Evolutionary conservation across 2,113 vertebrate species (phyloP).

Genomic region (Picathartes gymnocephalus): DNA sequence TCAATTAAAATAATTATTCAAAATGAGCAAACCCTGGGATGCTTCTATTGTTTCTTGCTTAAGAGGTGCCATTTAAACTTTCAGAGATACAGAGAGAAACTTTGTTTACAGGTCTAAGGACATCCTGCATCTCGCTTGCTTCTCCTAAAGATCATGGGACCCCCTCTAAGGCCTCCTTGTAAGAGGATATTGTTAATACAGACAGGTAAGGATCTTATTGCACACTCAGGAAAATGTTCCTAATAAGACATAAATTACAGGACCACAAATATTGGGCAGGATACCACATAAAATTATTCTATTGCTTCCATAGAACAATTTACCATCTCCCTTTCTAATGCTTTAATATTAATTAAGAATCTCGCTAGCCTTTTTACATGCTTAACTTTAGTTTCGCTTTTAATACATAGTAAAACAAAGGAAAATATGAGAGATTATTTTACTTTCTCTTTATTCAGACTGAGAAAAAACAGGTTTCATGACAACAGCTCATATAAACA

Average conservation of each 20-base stretch:
- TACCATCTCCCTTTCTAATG: background rate
- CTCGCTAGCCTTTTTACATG: background rate
- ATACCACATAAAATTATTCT: background rate
- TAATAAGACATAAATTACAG: background rate
- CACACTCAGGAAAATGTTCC: background rate
- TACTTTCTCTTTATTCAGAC: background rate
- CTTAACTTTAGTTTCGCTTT: background rate
- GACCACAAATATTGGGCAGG: background rate
- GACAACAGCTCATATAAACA: background rate
- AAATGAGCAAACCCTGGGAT: background rate
- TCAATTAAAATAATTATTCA: constrained; percentile 10
- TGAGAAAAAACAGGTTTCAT: background rate
- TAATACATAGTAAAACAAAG: background rate
- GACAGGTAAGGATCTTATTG: background rate
- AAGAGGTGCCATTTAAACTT: background rate
- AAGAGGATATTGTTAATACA: background rate
- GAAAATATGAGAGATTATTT: background rate
- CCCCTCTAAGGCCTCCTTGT: background rate
- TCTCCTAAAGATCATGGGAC: background rate
- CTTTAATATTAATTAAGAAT: background rate
- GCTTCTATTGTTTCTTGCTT: background rate
- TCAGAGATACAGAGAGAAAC: background rate
- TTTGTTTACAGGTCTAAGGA: background rate
- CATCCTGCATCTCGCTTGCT: background rate
- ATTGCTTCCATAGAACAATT: background rate